Evolutionary conservation across 1,140 invertebrate species (phyloP), one percentile per base, ranked within the genome.

Genomic region (Andricus grossulariae): DNA sequence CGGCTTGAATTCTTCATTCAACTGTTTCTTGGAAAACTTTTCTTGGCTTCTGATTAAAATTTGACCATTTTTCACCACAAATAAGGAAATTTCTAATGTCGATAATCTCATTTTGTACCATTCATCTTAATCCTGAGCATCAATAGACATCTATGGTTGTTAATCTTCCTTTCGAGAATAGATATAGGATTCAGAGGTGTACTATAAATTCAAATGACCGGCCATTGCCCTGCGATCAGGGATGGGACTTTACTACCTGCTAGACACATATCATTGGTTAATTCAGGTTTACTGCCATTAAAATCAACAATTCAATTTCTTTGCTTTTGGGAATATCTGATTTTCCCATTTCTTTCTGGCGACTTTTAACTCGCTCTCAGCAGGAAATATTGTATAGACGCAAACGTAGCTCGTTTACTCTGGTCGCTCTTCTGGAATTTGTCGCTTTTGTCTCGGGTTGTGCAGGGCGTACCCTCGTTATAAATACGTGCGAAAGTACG

Each of bases 381-480:
- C 21, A 45, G 60, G 32, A 66, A 66, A 66, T 66, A 66, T n/a
- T n/a, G 4, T 66, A 15, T 12, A 39, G 25, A 13, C 25, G 3
- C 32, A 66, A 66, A 66, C n/a, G 16, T 25, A 32, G 10, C 57
- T 66, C 57, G 57, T 66, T 66, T 66, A 32, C 57, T 66, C 6
- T 25, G 60, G 25, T 66, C 60, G 60, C 60, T 66, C 60, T 66
- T 39, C 13, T 66, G 60, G 60, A 66, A 66, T 66, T 66, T 66
- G 60, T 66, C 60, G 60, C 60, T 66, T 66, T 66, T 66, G 60
- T 66, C 60, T 66, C 60, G n/a, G 25, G 32, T 66, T 66, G 60
- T 66, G 25, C 60, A 66, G 60, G 60, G 60, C 60, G 60, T 66
- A 66, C 60, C 60, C 60, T 66, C 60, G 60, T 66, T 66, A 66